Evolutionary conservation across 2,797 vertebrate species (phyloP).

Genomic region (Protonibea diacanthus): DNA sequence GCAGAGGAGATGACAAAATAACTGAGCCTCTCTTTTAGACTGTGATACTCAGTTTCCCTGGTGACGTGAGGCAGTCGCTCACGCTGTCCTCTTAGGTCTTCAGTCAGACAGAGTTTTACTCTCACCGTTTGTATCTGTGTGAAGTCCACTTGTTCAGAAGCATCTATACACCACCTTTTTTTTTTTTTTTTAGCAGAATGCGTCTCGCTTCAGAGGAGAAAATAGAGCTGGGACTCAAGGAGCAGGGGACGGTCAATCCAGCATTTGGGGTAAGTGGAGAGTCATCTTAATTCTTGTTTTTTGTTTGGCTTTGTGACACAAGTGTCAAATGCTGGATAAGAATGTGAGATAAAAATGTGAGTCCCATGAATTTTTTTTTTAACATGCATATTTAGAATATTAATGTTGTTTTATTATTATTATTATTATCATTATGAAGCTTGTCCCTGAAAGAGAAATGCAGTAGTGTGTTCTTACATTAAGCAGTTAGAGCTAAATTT

Average conservation of each 20-base stretch:
- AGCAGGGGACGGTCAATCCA: slow-evolving; percentile 61
- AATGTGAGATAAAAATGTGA: background rate
- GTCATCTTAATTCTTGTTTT: background rate
- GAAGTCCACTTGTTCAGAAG: slow-evolving; percentile 15
- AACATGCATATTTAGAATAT: background rate
- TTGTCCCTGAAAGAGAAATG: background rate
- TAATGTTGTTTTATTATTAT: background rate
- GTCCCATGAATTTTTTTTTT: background rate
- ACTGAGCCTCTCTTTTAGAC: slow-evolving; percentile 30
- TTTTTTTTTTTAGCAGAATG: slow-evolving; percentile 60
- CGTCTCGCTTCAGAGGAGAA: slow-evolving; percentile 70
- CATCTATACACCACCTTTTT: background rate
- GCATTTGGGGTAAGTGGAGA: slow-evolving; percentile 74
- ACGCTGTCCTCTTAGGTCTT: slow-evolving; percentile 41
- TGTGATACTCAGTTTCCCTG: slow-evolving; percentile 51
- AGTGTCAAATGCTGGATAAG: background rate
- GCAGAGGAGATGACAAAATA: slow-evolving; percentile 57
- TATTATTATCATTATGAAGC: background rate
- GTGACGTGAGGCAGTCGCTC: slow-evolving; percentile 45
- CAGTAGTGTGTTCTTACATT: background rate
- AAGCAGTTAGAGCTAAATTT: slow-evolving; percentile 29
- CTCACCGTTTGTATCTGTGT: background rate
- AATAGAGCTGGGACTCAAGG: slow-evolving; percentile 65
- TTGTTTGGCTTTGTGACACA: background rate
- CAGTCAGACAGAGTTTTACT: slow-evolving; percentile 34